Evolutionary conservation across 2,113 vertebrate species (phyloP).

Genomic region (Hylia prasina): DNA sequence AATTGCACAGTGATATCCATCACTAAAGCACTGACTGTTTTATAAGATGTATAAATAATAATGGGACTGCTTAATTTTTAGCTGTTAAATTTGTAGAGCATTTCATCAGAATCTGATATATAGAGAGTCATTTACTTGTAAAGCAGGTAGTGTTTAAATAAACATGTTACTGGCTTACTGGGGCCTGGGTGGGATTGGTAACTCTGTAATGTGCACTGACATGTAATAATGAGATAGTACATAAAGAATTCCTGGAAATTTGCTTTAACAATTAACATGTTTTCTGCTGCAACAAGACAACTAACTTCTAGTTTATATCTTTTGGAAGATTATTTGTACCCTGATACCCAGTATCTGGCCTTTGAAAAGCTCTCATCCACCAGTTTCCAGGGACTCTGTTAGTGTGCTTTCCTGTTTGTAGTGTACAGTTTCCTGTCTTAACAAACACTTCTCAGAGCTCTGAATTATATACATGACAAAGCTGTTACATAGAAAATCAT

Average conservation of each 20-base stretch:
- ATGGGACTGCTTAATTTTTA: background rate
- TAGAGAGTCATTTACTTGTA: background rate
- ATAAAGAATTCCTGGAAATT: background rate
- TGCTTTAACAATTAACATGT: background rate
- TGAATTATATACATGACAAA: background rate
- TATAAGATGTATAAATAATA: background rate
- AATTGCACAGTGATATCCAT: constrained; percentile 6
- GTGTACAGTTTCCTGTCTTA: background rate
- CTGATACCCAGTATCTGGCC: background rate
- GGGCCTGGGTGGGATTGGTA: background rate
- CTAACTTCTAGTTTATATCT: background rate
- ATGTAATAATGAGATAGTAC: background rate
- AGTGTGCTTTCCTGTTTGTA: constrained; percentile 18
- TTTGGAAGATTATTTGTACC: constrained; percentile 25
- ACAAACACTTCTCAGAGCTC: background rate
- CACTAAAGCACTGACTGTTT: background rate
- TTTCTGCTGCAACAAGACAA: background rate
- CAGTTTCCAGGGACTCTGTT: background rate
- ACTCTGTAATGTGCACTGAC: background rate
- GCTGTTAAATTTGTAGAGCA: background rate
- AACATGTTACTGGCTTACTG: background rate
- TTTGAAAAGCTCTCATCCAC: background rate
- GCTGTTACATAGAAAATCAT: background rate
- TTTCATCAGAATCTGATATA: background rate
- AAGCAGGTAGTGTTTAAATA: background rate